Conservation (phyloP, 2,888 invertebrate species). For the Endotricha flammealis region DNA sequence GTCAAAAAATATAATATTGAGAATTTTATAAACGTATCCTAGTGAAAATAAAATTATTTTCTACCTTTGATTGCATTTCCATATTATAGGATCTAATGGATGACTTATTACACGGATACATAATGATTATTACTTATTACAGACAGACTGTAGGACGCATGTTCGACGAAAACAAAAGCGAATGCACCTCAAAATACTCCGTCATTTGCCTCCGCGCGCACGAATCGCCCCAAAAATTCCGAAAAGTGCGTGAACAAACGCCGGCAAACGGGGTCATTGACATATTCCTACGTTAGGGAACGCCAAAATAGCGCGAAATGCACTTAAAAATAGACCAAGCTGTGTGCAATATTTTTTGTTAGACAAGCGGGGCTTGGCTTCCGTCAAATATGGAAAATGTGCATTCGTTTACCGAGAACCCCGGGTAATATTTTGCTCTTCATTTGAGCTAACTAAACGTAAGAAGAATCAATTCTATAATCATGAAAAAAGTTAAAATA, state of each 20-base stretch:
- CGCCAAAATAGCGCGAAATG: constrained; percentile 79
- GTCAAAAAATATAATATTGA: too few relatives aligned
- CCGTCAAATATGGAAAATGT: constrained; percentile 42
- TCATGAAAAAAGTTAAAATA: too few relatives aligned
- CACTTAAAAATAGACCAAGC: constrained; percentile 75
- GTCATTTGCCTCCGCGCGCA: constrained; percentile 32
- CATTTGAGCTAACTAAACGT: too few relatives aligned
- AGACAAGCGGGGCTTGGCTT: constrained; percentile 36
- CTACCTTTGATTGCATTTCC: too few relatives aligned
- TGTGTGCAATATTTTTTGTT: constrained; percentile 77
- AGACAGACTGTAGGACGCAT: too few relatives aligned
- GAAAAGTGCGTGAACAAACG: constrained; percentile 75
- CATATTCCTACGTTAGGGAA: constrained; percentile 71
- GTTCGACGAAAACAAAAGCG: constrained; percentile 8
- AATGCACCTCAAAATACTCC: constrained; percentile 28
- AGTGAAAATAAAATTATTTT: too few relatives aligned
- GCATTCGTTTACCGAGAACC: constrained; percentile 23
- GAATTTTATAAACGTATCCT: too few relatives aligned
- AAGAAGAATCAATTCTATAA: too few relatives aligned
- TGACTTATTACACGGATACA: too few relatives aligned
- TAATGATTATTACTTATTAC: too few relatives aligned
- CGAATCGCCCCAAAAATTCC: constrained; percentile 68
- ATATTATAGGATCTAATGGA: too few relatives aligned
- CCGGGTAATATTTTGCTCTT: too few relatives aligned
- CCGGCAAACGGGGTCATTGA: constrained; percentile 73